Evolutionary conservation across 30 jellyfish, hydroid and myxozoan species (phyloP).

Genomic region (Nemopilema nomurai): DNA sequence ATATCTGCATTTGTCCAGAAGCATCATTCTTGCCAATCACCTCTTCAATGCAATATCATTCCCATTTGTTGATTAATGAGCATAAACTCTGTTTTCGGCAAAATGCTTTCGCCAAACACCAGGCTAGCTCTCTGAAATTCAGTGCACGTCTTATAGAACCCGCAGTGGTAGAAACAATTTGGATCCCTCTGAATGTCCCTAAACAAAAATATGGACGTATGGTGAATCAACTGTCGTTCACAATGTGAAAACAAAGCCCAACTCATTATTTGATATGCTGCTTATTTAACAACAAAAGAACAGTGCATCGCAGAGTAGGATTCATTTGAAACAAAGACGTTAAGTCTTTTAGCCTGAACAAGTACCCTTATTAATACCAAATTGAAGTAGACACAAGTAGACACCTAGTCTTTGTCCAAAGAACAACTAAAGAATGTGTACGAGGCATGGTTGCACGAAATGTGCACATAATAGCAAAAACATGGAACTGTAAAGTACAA

Average conservation of each 20-base stretch:
- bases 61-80: not conserved
- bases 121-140: not conserved
- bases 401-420: too few relatives aligned
- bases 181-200: not conserved
- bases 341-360: too few relatives aligned
- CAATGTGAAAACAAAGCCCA: not conserved
- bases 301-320: not conserved
- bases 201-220: not conserved
- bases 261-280: not conserved
- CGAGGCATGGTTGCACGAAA: too few relatives aligned
- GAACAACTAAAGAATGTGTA: too few relatives aligned
- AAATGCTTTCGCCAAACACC: not conserved
- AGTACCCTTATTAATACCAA: too few relatives aligned
- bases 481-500: too few relatives aligned
- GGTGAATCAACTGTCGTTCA: not conserved
- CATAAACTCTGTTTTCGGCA: not conserved
- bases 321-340: not conserved
- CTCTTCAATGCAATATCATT: not conserved
- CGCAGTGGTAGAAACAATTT: not conserved
- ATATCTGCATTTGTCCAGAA: not conserved
- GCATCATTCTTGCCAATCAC: not conserved
- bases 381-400: too few relatives aligned
- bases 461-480: too few relatives aligned
- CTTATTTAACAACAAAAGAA: too few relatives aligned
- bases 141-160: not conserved